Percentiles rank a stretch among this genome's conserved stretches.
Conservation (phyloP, 2,797 vertebrate genomes). For the Helicolenus hilgendorfi region DNA sequence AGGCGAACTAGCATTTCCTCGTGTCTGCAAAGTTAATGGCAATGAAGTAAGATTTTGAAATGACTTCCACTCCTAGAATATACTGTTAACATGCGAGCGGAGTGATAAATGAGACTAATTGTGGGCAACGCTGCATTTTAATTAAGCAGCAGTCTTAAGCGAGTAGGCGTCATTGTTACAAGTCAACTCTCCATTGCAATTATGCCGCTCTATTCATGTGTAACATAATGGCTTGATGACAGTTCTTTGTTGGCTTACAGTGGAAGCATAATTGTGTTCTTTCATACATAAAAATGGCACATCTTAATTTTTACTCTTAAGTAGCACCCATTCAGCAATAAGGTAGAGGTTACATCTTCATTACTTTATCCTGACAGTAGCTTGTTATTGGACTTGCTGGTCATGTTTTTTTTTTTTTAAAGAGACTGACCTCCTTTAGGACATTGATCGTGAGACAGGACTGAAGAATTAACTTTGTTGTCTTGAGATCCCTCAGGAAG, state of each 20-base stretch:
- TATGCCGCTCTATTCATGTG: slow-evolving; percentile 86
- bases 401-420: background rate
- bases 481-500: background rate
- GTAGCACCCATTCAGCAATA: slow-evolving; percentile 29
- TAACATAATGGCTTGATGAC: slow-evolving; percentile 85
- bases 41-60: slow-evolving; percentile 63
- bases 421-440: background rate
- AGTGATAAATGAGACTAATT: slow-evolving; percentile 84
- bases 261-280: slow-evolving; percentile 84
- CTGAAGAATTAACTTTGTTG: background rate
- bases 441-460: background rate
- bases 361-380: slow-evolving; percentile 5
- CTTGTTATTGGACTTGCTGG: background rate
- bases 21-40: slow-evolving; percentile 66
- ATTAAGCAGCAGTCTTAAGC: slow-evolving; percentile 85
- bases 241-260: slow-evolving; percentile 85
- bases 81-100: slow-evolving; percentile 73
- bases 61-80: slow-evolving; percentile 65
- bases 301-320: slow-evolving; percentile 71
- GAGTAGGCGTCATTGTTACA: slow-evolving; percentile 83
- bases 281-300: slow-evolving; percentile 77
- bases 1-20: slow-evolving; percentile 59
- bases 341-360: slow-evolving; percentile 50
- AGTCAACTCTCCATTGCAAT: slow-evolving; percentile 85
- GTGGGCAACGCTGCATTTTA: slow-evolving; percentile 83